These are phyloP conservation scores for Drusus annulatus DNA, from an alignment of 1,140 invertebrate genomes.

Conservation along the genomic window DNA sequence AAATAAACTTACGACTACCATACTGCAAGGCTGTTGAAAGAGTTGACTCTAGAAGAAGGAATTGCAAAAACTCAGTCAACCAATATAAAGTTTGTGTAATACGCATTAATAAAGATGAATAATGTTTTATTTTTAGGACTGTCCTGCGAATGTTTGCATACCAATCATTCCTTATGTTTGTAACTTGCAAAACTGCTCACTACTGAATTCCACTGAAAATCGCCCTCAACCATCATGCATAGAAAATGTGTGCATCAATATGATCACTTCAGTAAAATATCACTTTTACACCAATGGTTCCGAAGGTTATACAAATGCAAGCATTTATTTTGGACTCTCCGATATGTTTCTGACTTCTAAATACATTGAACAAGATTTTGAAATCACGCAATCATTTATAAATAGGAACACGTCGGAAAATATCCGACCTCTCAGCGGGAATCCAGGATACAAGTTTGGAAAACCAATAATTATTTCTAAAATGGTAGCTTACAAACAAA, in stretches of 20 bases:
- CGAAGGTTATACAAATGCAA: conserved; percentile 68
- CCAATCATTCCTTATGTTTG: conserved; percentile 67
- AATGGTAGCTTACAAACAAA: conserved; percentile 58
- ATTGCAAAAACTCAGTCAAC: too few species aligned
- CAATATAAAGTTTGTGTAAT: not conserved
- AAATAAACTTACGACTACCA: too few species aligned
- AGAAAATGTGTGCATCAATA: conserved; percentile 64
- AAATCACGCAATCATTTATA: conserved; percentile 70
- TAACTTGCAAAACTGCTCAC: conserved; percentile 60
- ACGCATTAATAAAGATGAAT: too few species aligned
- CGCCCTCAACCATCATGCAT: conserved; percentile 49
- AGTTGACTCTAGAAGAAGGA: too few species aligned
- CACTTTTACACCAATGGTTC: conserved; percentile 74
- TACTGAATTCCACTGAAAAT: conserved; percentile 56
- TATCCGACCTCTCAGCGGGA: conserved; percentile 74
- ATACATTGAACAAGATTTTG: conserved; percentile 70
- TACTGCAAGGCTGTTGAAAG: too few species aligned
- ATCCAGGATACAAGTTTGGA: conserved; percentile 77
- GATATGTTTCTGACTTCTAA: conserved; percentile 55
- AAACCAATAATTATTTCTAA: conserved; percentile 75
- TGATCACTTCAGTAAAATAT: conserved; percentile 71
- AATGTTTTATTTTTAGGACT: conserved; percentile 64
- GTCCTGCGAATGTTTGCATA: conserved; percentile 70
- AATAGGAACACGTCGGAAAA: conserved; percentile 61
- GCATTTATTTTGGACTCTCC: conserved; percentile 67